Base-by-base conservation (phyloP, 1,140 invertebrate species). In the Ruditapes philippinarum region DNA sequence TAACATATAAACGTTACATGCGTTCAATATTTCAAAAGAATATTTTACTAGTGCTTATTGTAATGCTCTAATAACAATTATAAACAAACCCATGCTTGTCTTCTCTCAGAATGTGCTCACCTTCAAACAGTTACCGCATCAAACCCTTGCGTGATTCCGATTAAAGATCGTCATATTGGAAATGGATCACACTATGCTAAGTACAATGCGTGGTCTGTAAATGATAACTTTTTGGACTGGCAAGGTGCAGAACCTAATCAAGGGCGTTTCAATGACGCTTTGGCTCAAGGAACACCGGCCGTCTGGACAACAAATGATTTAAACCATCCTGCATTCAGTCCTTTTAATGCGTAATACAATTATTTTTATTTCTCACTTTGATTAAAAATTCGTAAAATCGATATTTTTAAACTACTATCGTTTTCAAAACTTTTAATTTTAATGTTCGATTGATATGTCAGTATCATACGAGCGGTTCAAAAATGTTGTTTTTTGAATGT, bases 171-270 rank as follows among this genome's bases (percentile, higher is more conserved):
- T 17, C 4, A 70, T 0, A n/a, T 60, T 4, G 80, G 80, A 12
- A 33, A 68, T 0, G 40, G 54, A n/a, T 25, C 25, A 3, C 81
- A 84, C 42, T 84, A 62, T 38, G 80, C 70, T 91, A 94, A 82
- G 95, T 95, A 80, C 90, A 92, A 95, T 80, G 88, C 92, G 1
- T 96, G 96, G 96, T 90, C 90, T 12, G 91, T 86, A 42, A 91
- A 93, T 7, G 96, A 96, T 84, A 91, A 90, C 60, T 92, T 92
- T 51, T 90, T 96, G 25, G 96, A 96, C 87, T 96, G 95, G 94
- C 92, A 94, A 76, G 96, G 96, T 12, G 93, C 92, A 4, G 92
- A 96, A 89, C 14, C 74, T 0, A 92, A 93, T 11, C 96, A 96
- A 90, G 96, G 96, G 5, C 91, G 86, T 14, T 92, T 60, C 60